A percentile compares a stretch with the other conserved stretches of the same genome.
Evolutionary conservation across 2,113 vertebrate genomes (phyloP).

Genomic region (Brachypodius melanocephalos): DNA sequence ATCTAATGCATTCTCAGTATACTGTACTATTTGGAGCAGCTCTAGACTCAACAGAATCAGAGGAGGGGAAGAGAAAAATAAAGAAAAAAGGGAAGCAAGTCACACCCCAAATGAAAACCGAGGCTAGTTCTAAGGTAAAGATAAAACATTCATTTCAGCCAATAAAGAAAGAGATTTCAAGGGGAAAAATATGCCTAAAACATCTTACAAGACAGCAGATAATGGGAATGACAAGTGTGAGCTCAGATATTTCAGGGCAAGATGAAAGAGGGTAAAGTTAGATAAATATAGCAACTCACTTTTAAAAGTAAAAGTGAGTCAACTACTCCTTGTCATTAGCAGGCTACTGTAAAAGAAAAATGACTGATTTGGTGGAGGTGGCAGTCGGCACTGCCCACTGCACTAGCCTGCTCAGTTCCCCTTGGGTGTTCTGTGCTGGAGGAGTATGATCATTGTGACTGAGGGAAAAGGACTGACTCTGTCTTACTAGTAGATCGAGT

Average conservation of each 20-base stretch:
- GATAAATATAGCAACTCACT: not conserved
- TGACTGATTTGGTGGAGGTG: fast-evolving
- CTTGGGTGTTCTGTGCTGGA: not conserved
- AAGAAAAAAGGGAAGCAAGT: not conserved
- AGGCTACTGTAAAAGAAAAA: not conserved
- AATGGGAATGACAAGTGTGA: not conserved
- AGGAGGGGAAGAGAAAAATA: not conserved
- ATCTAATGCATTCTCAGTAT: not conserved
- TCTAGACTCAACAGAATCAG: not conserved
- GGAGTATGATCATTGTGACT: not conserved
- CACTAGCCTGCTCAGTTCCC: not conserved
- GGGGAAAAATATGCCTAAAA: not conserved
- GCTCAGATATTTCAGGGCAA: not conserved
- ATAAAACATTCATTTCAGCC: not conserved
- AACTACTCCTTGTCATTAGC: not conserved
- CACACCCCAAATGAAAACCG: not conserved
- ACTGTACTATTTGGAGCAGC: not conserved
- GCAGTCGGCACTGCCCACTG: not conserved
- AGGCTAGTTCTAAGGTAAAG: not conserved
- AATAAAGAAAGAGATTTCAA: not conserved
- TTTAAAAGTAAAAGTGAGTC: not conserved
- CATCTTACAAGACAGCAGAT: not conserved
- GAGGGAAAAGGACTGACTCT: not conserved
- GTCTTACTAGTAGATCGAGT: not conserved
- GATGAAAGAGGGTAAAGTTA: not conserved